phyloP scores from a whole-genome alignment of 2,888 invertebrate species.

The Drosophila rubida region DNA sequence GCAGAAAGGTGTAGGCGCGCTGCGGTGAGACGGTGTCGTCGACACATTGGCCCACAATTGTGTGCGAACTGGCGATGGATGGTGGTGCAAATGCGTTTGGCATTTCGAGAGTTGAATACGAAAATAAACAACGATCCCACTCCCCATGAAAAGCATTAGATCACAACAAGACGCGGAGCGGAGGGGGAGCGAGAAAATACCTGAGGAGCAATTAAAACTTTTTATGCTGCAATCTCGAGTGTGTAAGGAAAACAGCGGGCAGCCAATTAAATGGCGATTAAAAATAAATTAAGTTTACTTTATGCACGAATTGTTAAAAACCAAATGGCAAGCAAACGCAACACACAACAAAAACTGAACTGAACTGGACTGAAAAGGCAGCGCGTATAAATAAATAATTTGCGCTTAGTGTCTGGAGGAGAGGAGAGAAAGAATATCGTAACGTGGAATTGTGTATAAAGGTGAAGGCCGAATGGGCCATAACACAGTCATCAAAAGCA shows the following conservation, averaged over 20 bases:
- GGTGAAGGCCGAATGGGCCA: slow-evolving; percentile 19
- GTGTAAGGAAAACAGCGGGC: slow-evolving; percentile 62
- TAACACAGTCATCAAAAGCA: slow-evolving; percentile 36
- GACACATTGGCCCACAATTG: slow-evolving; percentile 71
- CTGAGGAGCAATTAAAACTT: slow-evolving; percentile 71
- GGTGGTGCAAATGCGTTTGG: slow-evolving; percentile 63
- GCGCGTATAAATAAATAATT: slow-evolving; percentile 52
- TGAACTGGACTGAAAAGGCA: slow-evolving; percentile 23
- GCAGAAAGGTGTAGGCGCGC: slow-evolving; percentile 37
- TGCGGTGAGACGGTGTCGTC: slow-evolving; percentile 11
- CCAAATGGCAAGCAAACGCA: slow-evolving; percentile 50
- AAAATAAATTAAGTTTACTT: slow-evolving; percentile 78
- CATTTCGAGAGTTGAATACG: slow-evolving; percentile 61
- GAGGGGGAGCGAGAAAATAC: slow-evolving; percentile 37
- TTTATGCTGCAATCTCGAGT: slow-evolving; percentile 57
- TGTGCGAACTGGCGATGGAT: slow-evolving; percentile 7
- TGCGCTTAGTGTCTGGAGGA: slow-evolving; percentile 37
- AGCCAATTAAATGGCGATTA: slow-evolving; percentile 77
- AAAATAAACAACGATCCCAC: slow-evolving; percentile 66
- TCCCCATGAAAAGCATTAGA: slow-evolving; percentile 17
- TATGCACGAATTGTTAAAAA: slow-evolving; percentile 55
- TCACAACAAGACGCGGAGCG: slow-evolving; percentile 8
- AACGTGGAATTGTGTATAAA: slow-evolving; percentile 32
- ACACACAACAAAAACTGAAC: slow-evolving; percentile 15
- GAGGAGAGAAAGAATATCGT: slow-evolving; percentile 8